These are phyloP conservation scores for Oreochromis mossambicus DNA, from an alignment of 2,797 vertebrate genomes.

Conservation along the genomic window DNA sequence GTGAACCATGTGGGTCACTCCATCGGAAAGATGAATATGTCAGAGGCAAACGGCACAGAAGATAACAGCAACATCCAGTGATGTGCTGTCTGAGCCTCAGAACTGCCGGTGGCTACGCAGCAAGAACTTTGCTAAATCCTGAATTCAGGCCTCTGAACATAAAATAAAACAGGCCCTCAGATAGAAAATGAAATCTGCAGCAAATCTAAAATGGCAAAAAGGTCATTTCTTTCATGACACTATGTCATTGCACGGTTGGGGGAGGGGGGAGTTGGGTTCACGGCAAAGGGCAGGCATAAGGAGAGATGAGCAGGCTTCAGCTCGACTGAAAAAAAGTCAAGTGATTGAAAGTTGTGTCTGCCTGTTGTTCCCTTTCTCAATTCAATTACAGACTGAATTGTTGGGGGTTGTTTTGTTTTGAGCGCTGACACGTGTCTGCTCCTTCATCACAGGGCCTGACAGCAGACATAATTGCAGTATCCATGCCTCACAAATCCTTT, in stretches of 20 bases:
- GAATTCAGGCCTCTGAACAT: constrained; percentile 76
- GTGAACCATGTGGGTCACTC: constrained; percentile 82
- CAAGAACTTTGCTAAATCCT: constrained; percentile 73
- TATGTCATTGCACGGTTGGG: constrained; percentile 59
- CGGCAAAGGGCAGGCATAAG: constrained; percentile 25
- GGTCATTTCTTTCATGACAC: constrained; percentile 68
- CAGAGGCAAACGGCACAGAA: constrained; percentile 82
- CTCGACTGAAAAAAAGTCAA: constrained; percentile 31
- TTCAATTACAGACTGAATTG: constrained; percentile 62
- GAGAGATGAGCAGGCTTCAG: constrained; percentile 50
- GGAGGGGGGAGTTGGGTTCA: constrained; percentile 39
- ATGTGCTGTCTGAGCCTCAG: constrained; percentile 60
- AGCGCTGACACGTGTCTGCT: constrained; percentile 65
- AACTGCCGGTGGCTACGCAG: constrained; percentile 57
- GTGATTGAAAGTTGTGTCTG: constrained; percentile 49
- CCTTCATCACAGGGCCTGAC: constrained; percentile 64
- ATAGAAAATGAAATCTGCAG: constrained; percentile 74
- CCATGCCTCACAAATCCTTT: constrained; percentile 68
- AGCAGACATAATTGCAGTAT: constrained; percentile 61
- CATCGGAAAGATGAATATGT: constrained; percentile 85
- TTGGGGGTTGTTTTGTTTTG: constrained; percentile 58
- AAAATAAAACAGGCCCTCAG: constrained; percentile 69
- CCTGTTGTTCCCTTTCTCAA: constrained; percentile 61
- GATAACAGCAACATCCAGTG: constrained; percentile 85
- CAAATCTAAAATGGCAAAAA: constrained; percentile 66